Evolutionary conservation across 2,888 invertebrate genomes (phyloP), one percentile per base, ranked within the genome.

Genomic region (Rhorus exstirpatorius): DNA sequence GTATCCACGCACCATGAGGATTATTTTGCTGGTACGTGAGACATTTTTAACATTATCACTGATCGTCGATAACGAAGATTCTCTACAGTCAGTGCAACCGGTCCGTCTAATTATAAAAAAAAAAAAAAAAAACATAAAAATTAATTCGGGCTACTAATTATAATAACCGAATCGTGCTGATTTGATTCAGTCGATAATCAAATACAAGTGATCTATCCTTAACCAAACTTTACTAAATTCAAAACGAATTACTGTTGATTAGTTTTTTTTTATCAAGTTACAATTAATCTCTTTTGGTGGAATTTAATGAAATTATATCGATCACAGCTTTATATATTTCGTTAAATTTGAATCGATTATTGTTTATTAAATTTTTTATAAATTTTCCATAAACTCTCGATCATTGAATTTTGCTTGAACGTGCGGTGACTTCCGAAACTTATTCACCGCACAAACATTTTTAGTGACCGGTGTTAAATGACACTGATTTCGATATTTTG

Each of bases 11-110:
- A 90, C 87, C 90, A 92, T 92, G 92, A 92, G 90, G 92, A 92
- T 92, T 90, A 89, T 90, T 87, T 84, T 91, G 87, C 85, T 92
- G 92, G 92, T 92, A 91, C 79, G 92, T 91, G 55, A 55, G 46
- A 68, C 21, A 21, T 58, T 53, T 76, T 55, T 55, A 46, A 46
- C 55, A 1, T 70, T 55, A 12, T 41, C 41, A 41, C 17, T 41
- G 26, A 55, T 70, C 55, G 12, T 21, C 17, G 21, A 53, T 53
- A 53, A 68, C 1, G 21, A 51, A 21, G 7, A 51, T 53, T 24
- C 51, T 38, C 31, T 51, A 46, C 46, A 14, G 6, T 46, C 38
- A 38, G 46, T 46, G 46, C 46, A 6, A 14, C 3, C n/a, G 14
- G 10, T 46, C 14, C 8, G 46, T 1, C 17, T 46, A 14, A 46